Conservation (phyloP, 2,888 invertebrate genomes). For the Kuschelorhynchus macadamiae region DNA sequence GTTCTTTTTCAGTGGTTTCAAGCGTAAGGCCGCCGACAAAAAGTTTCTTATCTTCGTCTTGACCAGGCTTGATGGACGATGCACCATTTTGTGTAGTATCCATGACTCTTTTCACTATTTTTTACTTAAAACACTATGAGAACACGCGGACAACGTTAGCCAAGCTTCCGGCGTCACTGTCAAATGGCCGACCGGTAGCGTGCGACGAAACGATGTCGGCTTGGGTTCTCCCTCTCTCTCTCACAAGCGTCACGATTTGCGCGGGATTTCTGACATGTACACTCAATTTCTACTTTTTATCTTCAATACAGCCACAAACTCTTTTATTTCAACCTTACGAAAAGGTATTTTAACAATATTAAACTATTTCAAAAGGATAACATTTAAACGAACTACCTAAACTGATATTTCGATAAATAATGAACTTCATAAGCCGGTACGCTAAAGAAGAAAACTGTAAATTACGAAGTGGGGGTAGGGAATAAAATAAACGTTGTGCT, state of each 20-base stretch:
- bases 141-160: slow-evolving; percentile 42
- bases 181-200: slow-evolving; percentile 46
- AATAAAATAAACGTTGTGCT: background rate
- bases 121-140: slow-evolving; percentile 36
- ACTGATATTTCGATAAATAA: slow-evolving; percentile 14
- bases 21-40: slow-evolving; percentile 50
- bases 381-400: background rate
- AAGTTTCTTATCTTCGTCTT: slow-evolving; percentile 49
- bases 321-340: background rate
- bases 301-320: slow-evolving; percentile 5
- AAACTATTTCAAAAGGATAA: slow-evolving; percentile 2
- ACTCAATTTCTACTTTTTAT: background rate
- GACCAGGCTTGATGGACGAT: slow-evolving; percentile 36
- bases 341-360: slow-evolving; percentile 4
- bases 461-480: slow-evolving; percentile 8
- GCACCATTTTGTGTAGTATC: slow-evolving; percentile 43
- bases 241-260: slow-evolving; percentile 28
- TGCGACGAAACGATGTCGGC: slow-evolving; percentile 29
- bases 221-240: slow-evolving; percentile 39
- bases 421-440: slow-evolving; percentile 13
- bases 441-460: slow-evolving; percentile 27
- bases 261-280: slow-evolving; percentile 38
- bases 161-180: slow-evolving; percentile 47
- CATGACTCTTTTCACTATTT: slow-evolving; percentile 36
- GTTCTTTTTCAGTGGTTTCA: slow-evolving; percentile 49